Evolutionary conservation across 2,888 invertebrate genomes (phyloP).

Genomic region (Nomada ruficornis): DNA sequence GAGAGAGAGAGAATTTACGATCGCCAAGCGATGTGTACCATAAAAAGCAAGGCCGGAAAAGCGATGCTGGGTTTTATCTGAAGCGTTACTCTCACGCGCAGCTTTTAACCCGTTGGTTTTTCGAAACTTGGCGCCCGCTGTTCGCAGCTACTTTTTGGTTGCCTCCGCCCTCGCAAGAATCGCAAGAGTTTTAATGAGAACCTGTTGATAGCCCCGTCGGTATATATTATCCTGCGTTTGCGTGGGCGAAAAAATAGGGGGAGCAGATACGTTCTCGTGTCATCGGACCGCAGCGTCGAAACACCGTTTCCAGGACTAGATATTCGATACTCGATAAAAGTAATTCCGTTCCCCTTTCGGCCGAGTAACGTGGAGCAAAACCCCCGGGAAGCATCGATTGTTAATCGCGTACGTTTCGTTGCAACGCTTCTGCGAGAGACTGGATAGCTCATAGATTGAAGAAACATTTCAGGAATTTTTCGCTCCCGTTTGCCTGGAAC

Average conservation of each 20-base stretch:
- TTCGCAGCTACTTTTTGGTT: not conserved
- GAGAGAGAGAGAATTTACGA: not conserved
- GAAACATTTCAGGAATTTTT: not conserved
- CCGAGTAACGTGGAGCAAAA: not conserved
- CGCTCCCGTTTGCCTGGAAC: not conserved
- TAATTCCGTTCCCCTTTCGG: not conserved
- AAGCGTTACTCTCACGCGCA: slow-evolving; percentile 8
- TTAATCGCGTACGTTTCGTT: not conserved
- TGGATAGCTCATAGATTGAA: not conserved
- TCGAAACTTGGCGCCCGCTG: not conserved
- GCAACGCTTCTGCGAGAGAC: not conserved
- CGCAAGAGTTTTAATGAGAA: slow-evolving; percentile 34
- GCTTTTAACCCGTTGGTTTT: slow-evolving; percentile 19
- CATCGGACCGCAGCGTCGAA: not conserved
- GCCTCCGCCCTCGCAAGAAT: slow-evolving; percentile 13
- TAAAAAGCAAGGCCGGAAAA: not conserved
- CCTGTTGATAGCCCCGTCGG: slow-evolving; percentile 46
- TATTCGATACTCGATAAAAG: slow-evolving; percentile 25
- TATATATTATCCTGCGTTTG: slow-evolving; percentile 20
- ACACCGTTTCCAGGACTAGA: slow-evolving; percentile 9
- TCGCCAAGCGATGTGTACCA: not conserved
- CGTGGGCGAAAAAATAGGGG: no score
- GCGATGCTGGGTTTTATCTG: not conserved
- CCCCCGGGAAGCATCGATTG: not conserved
- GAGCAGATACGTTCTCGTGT: not conserved